Evolutionary conservation across 2,888 invertebrate species (phyloP).

Genomic region (Anthophora plumipes): DNA sequence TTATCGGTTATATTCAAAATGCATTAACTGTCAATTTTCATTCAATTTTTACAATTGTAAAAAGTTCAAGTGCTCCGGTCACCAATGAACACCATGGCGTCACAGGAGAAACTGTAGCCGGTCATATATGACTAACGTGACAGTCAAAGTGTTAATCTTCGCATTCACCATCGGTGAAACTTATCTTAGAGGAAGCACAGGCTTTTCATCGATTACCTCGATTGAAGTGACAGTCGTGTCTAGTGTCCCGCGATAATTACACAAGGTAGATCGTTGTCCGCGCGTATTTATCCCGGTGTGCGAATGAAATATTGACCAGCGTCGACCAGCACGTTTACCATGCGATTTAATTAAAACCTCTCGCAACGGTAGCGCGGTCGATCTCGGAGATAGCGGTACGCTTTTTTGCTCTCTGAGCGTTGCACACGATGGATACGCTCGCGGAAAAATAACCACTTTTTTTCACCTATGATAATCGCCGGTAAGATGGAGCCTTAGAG

Average conservation of each 20-base stretch:
- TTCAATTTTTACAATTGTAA: too few species aligned
- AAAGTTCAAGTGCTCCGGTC: too few species aligned
- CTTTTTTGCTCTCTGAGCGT: conserved; percentile 18
- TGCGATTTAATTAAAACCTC: conserved; percentile 57
- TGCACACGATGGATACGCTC: background rate
- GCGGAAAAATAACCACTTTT: conserved; percentile 11
- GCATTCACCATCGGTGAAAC: too few species aligned
- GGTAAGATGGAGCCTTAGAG: conserved; percentile 13
- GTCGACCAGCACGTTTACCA: conserved; percentile 34
- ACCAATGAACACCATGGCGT: too few species aligned
- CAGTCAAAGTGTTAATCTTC: too few species aligned
- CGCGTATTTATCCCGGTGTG: conserved; percentile 38
- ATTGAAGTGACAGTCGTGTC: background rate
- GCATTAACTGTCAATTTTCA: too few species aligned
- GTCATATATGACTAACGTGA: too few species aligned
- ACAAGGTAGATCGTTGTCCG: conserved; percentile 49
- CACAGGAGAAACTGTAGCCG: too few species aligned
- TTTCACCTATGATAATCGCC: conserved; percentile 29
- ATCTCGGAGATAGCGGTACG: conserved; percentile 30
- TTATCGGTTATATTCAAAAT: too few species aligned
- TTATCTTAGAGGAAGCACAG: too few species aligned
- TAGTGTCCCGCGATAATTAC: conserved; percentile 15
- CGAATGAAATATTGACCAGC: conserved; percentile 51
- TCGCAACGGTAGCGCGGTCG: conserved; percentile 48
- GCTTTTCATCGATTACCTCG: conserved; percentile 3